Conservation (phyloP, 2,888 invertebrate genomes). For the Notodromas monacha region DNA sequence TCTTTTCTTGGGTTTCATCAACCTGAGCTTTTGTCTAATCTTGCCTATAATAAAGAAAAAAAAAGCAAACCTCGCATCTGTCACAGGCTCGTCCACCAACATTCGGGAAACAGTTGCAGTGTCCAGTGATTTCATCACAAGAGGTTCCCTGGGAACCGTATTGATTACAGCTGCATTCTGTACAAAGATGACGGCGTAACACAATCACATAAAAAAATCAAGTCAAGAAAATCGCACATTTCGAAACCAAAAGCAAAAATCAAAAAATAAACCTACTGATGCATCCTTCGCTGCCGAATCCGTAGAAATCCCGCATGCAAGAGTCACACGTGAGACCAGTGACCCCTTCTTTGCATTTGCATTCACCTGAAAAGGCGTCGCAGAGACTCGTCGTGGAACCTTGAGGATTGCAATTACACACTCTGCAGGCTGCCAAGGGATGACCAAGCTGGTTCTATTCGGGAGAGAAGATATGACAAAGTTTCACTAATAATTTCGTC, state of each 20-base stretch:
- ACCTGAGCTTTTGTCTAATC: no score
- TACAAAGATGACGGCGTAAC: constrained; percentile 16
- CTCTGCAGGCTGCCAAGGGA: not conserved
- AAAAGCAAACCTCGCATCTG: constrained; percentile 33
- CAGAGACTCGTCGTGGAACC: constrained; percentile 35
- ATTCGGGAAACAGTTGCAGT: constrained; percentile 36
- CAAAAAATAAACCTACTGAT: not conserved
- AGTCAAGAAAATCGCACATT: not conserved
- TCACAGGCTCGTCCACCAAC: constrained; percentile 40
- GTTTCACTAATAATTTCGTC: not conserved
- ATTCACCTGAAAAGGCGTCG: constrained; percentile 37
- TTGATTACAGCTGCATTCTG: constrained; percentile 56
- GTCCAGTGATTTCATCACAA: constrained; percentile 41
- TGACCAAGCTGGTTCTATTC: not conserved
- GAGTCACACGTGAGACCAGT: constrained; percentile 38
- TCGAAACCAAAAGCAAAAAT: not conserved
- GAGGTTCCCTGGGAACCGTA: constrained; percentile 31
- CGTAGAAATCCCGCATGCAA: constrained; percentile 20
- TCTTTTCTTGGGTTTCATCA: no score
- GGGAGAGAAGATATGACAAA: not conserved
- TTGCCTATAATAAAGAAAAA: no score
- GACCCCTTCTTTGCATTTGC: constrained; percentile 40
- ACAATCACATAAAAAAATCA: constrained; percentile 5
- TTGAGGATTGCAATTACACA: constrained; percentile 38
- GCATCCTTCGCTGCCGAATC: not conserved